Percentiles rank a stretch among this genome's conserved stretches.
Evolutionary conservation across 2,888 invertebrate species (phyloP).

Genomic region (Lamellibrachia satsuma): DNA sequence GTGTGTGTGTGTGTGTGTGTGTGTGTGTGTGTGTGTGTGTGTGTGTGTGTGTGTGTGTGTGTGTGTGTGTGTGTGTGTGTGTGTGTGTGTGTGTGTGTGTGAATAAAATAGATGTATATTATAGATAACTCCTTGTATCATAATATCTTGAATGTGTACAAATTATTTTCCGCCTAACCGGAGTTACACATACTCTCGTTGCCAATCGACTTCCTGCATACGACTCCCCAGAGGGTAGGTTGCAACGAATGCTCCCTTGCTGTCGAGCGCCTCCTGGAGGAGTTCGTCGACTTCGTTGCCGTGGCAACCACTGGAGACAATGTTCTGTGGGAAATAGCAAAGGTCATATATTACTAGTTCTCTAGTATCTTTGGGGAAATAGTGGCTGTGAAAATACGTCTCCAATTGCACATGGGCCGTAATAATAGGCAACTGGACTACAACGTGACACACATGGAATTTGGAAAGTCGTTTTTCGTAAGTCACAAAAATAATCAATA

Average conservation of each 20-base stretch:
- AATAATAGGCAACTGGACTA: neutral
- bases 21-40: too few species aligned
- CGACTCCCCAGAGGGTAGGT: neutral
- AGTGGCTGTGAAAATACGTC: neutral
- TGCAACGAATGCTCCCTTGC: slow-evolving; percentile 13
- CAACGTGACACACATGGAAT: neutral
- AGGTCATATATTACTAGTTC: too few species aligned
- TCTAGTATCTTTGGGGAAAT: neutral
- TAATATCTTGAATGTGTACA: too few species aligned
- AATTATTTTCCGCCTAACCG: neutral
- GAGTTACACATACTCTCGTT: neutral
- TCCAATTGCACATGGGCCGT: neutral
- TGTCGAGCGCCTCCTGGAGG: slow-evolving; percentile 6
- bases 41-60: too few species aligned
- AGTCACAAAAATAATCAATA: too few species aligned
- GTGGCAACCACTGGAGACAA: neutral
- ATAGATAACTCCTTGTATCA: too few species aligned
- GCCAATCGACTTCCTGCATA: neutral
- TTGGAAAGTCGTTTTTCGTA: neutral
- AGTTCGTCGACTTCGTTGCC: neutral
- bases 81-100: too few species aligned
- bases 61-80: too few species aligned
- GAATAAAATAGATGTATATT: too few species aligned
- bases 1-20: too few species aligned
- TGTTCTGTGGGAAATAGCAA: neutral